Evolutionary conservation across 1,140 invertebrate species (phyloP).

Genomic region (Drosophila orosa): DNA sequence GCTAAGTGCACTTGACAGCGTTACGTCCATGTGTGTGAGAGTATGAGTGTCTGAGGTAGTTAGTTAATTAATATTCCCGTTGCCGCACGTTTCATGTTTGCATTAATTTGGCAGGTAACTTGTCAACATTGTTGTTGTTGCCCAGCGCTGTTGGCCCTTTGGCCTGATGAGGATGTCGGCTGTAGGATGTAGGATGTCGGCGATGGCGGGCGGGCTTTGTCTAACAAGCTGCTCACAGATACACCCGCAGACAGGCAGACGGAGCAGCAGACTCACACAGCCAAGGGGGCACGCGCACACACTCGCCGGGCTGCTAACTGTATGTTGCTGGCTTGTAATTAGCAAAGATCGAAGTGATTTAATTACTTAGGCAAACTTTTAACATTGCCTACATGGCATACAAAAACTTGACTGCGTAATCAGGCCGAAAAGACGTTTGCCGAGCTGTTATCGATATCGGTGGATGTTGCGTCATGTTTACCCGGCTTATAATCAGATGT

Average conservation of each 20-base stretch:
- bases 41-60: slow-evolving; percentile 50
- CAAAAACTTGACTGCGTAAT: slow-evolving; percentile 73
- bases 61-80: slow-evolving; percentile 82
- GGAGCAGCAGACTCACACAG: neutral
- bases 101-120: slow-evolving; percentile 83
- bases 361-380: slow-evolving; percentile 81
- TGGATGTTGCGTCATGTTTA: slow-evolving; percentile 37
- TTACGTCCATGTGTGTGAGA: slow-evolving; percentile 12
- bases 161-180: slow-evolving; percentile 48
- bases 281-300: slow-evolving; percentile 24
- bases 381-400: slow-evolving; percentile 80
- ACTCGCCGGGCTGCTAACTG: slow-evolving; percentile 41
- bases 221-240: slow-evolving; percentile 63
- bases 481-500: slow-evolving; percentile 41
- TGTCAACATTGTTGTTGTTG: slow-evolving; percentile 76
- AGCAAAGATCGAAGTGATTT: slow-evolving; percentile 83
- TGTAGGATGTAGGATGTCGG: slow-evolving; percentile 21
- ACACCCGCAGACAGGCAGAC: slow-evolving; percentile 1
- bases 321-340: slow-evolving; percentile 75
- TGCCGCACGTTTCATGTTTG: slow-evolving; percentile 82
- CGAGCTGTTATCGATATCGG: slow-evolving; percentile 48
- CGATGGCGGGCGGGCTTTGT: slow-evolving; percentile 58
- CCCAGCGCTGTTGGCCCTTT: slow-evolving; percentile 37
- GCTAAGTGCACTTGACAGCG: slow-evolving; percentile 1
- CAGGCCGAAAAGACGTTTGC: slow-evolving; percentile 50